phyloP scores from a whole-genome alignment of 1,140 invertebrate genomes.

The Atta colombica region DNA sequence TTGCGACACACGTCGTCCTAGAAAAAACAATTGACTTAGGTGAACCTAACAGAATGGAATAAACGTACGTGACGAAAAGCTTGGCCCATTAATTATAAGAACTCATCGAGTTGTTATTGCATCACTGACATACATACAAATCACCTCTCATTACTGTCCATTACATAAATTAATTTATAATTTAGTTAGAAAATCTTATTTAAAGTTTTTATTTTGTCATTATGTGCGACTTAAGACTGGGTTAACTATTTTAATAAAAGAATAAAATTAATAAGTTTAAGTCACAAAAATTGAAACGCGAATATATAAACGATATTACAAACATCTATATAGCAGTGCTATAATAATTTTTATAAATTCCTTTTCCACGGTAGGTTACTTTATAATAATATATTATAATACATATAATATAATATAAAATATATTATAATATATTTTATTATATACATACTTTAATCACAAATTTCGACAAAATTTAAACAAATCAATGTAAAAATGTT shows the following conservation, averaged over 20 bases:
- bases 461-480: neutral
- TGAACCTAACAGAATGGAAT: constrained; percentile 62
- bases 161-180: constrained; percentile 45
- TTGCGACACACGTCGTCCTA: constrained; percentile 60
- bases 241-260: neutral
- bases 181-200: neutral
- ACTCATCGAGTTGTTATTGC: constrained; percentile 35
- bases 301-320: neutral
- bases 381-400: neutral
- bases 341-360: neutral
- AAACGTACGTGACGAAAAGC: constrained; percentile 65
- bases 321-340: neutral
- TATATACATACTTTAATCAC: neutral
- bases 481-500: neutral
- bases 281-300: neutral
- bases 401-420: too few relatives aligned
- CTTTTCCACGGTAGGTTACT: neutral
- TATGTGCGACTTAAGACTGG: neutral
- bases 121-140: constrained; percentile 56
- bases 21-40: constrained; percentile 73
- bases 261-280: neutral
- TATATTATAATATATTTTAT: too few relatives aligned
- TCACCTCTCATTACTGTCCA: constrained; percentile 26
- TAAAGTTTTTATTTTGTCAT: neutral
- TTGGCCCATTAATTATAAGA: constrained; percentile 47